These are phyloP conservation scores for Leptocoma aspasia DNA, from an alignment of 2,113 vertebrate genomes.

Conservation along the genomic window DNA sequence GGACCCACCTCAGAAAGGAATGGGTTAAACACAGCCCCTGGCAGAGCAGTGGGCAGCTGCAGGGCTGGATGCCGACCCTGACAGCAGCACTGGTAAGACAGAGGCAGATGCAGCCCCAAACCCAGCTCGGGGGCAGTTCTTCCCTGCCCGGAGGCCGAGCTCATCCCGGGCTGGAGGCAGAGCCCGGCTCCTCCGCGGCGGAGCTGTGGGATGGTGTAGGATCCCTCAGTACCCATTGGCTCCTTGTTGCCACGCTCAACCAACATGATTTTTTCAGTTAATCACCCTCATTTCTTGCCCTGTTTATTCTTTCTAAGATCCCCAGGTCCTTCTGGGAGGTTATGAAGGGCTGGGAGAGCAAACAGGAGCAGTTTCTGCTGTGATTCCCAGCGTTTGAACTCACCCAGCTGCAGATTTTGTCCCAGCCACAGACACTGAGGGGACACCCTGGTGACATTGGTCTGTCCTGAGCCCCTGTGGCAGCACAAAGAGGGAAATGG, in stretches of 20 bases:
- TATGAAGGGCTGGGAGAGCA: background rate
- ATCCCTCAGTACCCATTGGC: background rate
- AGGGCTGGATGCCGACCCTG: fast-evolving
- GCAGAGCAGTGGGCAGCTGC: background rate
- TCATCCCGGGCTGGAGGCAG: background rate
- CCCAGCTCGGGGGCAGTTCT: fast-evolving
- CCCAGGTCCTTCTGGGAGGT: background rate
- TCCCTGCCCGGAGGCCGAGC: fast-evolving
- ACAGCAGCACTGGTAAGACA: fast-evolving
- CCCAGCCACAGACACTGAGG: too few relatives aligned
- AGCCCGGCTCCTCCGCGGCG: background rate
- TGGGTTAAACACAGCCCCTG: background rate
- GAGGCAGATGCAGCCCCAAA: background rate
- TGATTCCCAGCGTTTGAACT: too few relatives aligned
- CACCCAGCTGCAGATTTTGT: too few relatives aligned
- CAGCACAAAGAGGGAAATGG: too few relatives aligned
- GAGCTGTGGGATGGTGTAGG: fast-evolving
- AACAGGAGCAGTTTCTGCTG: too few relatives aligned
- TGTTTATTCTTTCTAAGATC: background rate
- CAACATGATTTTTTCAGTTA: background rate
- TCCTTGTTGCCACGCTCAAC: background rate
- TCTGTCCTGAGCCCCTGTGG: too few relatives aligned
- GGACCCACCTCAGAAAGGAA: background rate
- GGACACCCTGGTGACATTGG: too few relatives aligned
- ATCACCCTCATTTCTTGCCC: background rate